phyloP scores from a whole-genome alignment of 2,797 vertebrate genomes.

The Thamnophis elegans region DNA sequence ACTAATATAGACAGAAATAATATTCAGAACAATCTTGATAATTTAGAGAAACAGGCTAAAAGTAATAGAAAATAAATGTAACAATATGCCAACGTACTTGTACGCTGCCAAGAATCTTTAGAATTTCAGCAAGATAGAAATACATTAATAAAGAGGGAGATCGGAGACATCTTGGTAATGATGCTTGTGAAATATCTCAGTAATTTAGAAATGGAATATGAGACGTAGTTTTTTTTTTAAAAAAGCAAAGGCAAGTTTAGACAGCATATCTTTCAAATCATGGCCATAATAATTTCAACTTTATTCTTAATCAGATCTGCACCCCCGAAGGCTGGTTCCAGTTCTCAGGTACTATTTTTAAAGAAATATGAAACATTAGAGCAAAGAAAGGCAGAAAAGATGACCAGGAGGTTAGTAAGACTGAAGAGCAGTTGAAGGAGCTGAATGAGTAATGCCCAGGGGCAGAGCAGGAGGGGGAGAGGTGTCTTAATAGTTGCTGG shows the following conservation, averaged over 20 bases:
- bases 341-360: neutral
- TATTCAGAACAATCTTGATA: neutral
- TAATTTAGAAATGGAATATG: neutral
- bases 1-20: neutral
- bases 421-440: neutral
- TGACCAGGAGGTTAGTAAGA: neutral
- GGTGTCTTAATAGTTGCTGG: neutral
- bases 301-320: neutral
- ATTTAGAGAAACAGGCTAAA: neutral
- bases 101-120: neutral
- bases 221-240: neutral
- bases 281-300: neutral
- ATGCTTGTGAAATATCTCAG: neutral
- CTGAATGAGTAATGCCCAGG: neutral
- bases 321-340: neutral
- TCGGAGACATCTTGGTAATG: neutral
- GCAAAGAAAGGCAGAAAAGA: neutral
- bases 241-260: neutral
- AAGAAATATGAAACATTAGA: neutral
- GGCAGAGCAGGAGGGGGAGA: fast-evolving
- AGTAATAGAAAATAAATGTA: neutral
- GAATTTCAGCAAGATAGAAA: neutral
- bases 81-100: neutral
- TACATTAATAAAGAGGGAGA: neutral
- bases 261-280: neutral